These are phyloP conservation scores for Mesoligia furuncula DNA, from an alignment of 2,888 invertebrate species.

Conservation along the genomic window DNA sequence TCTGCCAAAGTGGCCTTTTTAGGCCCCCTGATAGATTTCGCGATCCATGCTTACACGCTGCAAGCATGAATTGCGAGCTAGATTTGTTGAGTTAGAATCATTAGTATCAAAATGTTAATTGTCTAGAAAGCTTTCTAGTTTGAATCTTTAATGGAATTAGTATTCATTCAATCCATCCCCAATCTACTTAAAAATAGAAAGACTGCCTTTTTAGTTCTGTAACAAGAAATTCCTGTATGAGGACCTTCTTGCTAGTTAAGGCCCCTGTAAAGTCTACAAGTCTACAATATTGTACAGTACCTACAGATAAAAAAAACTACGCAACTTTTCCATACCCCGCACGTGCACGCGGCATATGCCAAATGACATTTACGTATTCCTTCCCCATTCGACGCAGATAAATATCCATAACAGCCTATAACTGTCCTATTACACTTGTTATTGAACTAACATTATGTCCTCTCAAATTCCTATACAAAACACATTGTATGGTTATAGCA, in stretches of 20 bases:
- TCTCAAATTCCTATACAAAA: constrained; percentile 38
- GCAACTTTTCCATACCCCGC: neutral
- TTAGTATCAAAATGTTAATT: neutral
- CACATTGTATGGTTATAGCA: constrained; percentile 9
- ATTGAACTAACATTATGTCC: constrained; percentile 56
- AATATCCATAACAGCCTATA: constrained; percentile 61
- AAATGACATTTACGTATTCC: constrained; percentile 60
- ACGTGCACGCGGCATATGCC: constrained; percentile 44
- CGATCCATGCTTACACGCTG: too few relatives aligned
- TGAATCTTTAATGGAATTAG: neutral
- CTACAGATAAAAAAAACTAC: constrained; percentile 12
- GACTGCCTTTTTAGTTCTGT: neutral
- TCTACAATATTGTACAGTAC: neutral
- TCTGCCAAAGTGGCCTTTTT: too few relatives aligned
- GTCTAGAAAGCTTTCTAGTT: neutral
- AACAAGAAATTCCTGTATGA: neutral
- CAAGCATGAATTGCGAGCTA: too few relatives aligned
- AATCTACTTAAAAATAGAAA: neutral
- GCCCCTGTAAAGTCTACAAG: neutral
- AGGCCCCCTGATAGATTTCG: too few relatives aligned
- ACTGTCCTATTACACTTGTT: constrained; percentile 59
- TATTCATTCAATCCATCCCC: neutral
- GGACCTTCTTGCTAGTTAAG: neutral
- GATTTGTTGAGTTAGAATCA: too few relatives aligned
- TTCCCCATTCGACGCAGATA: constrained; percentile 53